A percentile compares a stretch with the other conserved stretches of the same genome.
phyloP scores from a whole-genome alignment of 2,888 invertebrate species.

The Chymomyza procnemis region DNA sequence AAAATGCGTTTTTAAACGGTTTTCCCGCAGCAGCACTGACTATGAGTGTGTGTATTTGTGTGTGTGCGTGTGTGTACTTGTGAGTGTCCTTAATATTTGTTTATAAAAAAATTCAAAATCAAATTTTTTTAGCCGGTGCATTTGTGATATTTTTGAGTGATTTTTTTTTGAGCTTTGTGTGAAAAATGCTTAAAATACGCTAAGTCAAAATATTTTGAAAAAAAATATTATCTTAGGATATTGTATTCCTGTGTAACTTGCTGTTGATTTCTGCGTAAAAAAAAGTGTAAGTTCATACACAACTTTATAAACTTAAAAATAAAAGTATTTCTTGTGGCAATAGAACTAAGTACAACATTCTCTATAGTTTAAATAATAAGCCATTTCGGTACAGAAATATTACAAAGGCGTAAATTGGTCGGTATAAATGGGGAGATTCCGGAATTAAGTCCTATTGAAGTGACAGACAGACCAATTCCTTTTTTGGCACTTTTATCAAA shows the following conservation, averaged over 20 bases:
- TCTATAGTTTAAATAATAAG: too few species aligned
- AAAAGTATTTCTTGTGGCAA: too few species aligned
- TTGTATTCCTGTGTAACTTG: too few species aligned
- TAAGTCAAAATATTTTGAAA: neutral
- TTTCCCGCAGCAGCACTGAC: slow-evolving; percentile 5
- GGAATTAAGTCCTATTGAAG: too few species aligned
- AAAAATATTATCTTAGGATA: neutral
- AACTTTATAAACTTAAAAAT: too few species aligned
- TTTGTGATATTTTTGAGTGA: neutral
- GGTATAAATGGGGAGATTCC: too few species aligned
- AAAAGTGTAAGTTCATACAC: slow-evolving; percentile 33
- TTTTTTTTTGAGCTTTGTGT: neutral
- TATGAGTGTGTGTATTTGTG: slow-evolving; percentile 10
- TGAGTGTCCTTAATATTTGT: neutral
- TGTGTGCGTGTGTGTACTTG: slow-evolving; percentile 1
- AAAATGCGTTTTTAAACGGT: slow-evolving; percentile 10
- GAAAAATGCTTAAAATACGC: neutral
- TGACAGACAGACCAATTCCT: too few species aligned
- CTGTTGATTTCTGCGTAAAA: neutral
- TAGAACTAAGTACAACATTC: too few species aligned
- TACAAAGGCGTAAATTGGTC: too few species aligned
- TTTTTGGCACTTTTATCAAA: too few species aligned
- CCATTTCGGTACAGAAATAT: too few species aligned
- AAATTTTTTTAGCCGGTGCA: slow-evolving; percentile 27
- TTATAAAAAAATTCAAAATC: neutral